A percentile compares a stretch with the other conserved stretches of the same genome.
Evolutionary conservation across 2,888 invertebrate genomes (phyloP).

Genomic region (Criorhina ranunculi): DNA sequence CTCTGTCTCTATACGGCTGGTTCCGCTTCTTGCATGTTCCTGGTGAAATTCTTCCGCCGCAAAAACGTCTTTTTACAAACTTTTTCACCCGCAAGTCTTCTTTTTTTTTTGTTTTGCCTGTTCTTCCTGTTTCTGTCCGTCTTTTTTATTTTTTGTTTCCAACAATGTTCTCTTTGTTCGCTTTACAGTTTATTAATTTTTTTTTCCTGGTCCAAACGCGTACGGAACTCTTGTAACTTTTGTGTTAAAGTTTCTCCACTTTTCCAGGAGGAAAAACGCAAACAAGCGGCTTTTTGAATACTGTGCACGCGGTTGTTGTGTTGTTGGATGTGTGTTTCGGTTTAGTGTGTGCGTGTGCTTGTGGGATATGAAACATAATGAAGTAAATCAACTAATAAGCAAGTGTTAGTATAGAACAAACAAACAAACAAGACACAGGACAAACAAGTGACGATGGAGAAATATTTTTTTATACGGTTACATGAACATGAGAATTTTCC

Average conservation of each 20-base stretch:
- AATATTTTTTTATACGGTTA: slow-evolving; percentile 24
- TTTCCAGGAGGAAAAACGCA: slow-evolving; percentile 30
- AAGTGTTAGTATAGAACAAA: slow-evolving; percentile 40
- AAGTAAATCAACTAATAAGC: slow-evolving; percentile 66
- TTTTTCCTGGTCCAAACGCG: slow-evolving; percentile 46
- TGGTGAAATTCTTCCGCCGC: slow-evolving; percentile 74
- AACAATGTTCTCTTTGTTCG: slow-evolving; percentile 71
- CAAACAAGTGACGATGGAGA: slow-evolving; percentile 4
- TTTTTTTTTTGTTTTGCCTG: slow-evolving; percentile 34
- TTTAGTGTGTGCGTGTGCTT: not conserved
- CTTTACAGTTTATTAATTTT: slow-evolving; percentile 71
- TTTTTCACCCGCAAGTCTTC: slow-evolving; percentile 69
- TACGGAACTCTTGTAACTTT: slow-evolving; percentile 59
- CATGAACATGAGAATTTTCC: slow-evolving; percentile 5
- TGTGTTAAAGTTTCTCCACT: slow-evolving; percentile 53
- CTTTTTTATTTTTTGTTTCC: slow-evolving; percentile 49
- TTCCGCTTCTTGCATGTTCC: slow-evolving; percentile 73
- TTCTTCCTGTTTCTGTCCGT: slow-evolving; percentile 35
- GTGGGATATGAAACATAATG: slow-evolving; percentile 53
- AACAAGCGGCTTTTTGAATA: slow-evolving; percentile 58
- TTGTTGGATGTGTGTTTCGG: not conserved
- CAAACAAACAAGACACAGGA: slow-evolving; percentile 19
- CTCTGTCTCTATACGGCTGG: slow-evolving; percentile 44
- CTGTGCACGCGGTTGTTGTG: not conserved
- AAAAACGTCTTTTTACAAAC: slow-evolving; percentile 73